Conservation (phyloP, 2,888 invertebrate species). For the Himalopsyche kuldschensis region DNA sequence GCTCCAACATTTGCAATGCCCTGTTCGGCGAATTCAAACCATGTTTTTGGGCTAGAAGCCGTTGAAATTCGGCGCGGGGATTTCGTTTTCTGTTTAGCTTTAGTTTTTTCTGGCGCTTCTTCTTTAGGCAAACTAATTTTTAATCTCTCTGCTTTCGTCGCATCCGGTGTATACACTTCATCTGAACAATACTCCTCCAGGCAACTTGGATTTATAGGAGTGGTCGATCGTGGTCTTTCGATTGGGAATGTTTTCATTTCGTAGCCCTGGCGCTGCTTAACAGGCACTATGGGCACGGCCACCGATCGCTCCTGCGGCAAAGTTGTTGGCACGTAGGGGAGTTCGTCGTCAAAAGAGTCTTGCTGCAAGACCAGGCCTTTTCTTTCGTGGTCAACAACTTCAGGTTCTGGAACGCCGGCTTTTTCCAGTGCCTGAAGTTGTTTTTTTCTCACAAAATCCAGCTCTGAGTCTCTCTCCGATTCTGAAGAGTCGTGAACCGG, state of each 20-base stretch:
- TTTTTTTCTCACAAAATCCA: constrained; percentile 52
- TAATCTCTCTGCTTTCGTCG: constrained; percentile 62
- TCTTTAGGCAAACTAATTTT: constrained; percentile 71
- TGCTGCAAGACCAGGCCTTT: constrained; percentile 76
- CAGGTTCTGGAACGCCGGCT: constrained; percentile 55
- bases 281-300: constrained; percentile 79
- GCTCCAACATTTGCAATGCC: constrained; percentile 56
- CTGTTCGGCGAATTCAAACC: constrained; percentile 67
- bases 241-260: constrained; percentile 71
- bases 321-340: constrained; percentile 89
- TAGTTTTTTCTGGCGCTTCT: constrained; percentile 47
- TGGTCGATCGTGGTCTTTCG: constrained; percentile 73
- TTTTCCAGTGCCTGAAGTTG: constrained; percentile 43
- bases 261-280: constrained; percentile 67
- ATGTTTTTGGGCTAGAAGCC: constrained; percentile 55
- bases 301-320: constrained; percentile 82
- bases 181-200: constrained; percentile 70
- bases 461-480: constrained; percentile 72
- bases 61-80: constrained; percentile 58
- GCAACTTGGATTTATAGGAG: constrained; percentile 71
- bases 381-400: constrained; percentile 69
- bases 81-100: constrained; percentile 48
- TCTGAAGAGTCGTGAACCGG: constrained; percentile 65
- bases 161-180: constrained; percentile 49
- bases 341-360: constrained; percentile 83